phyloP scores from a whole-genome alignment of 2,113 vertebrate species.

The Paralichthys olivaceus region DNA sequence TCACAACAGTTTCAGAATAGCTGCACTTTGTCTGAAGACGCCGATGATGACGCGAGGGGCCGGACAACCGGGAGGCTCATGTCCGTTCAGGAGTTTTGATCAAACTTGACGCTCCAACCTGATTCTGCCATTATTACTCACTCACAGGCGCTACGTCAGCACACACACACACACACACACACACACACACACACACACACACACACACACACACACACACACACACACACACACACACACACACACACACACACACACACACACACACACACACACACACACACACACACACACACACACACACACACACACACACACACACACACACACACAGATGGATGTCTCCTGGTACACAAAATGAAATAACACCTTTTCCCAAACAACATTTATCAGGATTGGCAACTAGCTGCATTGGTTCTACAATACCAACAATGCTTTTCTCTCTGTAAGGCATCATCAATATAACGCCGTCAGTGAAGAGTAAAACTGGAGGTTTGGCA shows the following conservation, averaged over 20 bases:
- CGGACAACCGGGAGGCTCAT: slow-evolving; percentile 43
- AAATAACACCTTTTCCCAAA: slow-evolving; percentile 32
- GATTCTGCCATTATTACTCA: slow-evolving; percentile 72
- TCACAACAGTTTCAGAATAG: slow-evolving; percentile 52
- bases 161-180: slow-evolving; percentile 16
- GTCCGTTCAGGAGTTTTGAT: slow-evolving; percentile 56
- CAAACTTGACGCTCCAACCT: slow-evolving; percentile 55
- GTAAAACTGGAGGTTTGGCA: slow-evolving; percentile 32
- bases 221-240: slow-evolving; percentile 17
- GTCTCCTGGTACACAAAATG: slow-evolving; percentile 23
- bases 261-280: slow-evolving; percentile 12
- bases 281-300: slow-evolving; percentile 13
- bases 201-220: slow-evolving; percentile 15
- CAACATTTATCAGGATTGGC: slow-evolving; percentile 37
- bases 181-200: slow-evolving; percentile 9
- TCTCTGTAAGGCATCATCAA: slow-evolving; percentile 21
- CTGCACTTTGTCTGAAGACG: slow-evolving; percentile 31
- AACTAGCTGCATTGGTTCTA: slow-evolving; percentile 27
- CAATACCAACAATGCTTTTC: slow-evolving; percentile 11
- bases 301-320: slow-evolving; percentile 18
- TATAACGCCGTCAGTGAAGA: slow-evolving; percentile 27
- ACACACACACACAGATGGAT: slow-evolving; percentile 13
- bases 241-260: slow-evolving; percentile 10
- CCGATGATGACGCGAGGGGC: neutral
- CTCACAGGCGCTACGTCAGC: slow-evolving; percentile 36